These are phyloP conservation scores for Eupsilia transversa DNA, from an alignment of 2,888 invertebrate genomes.

Conservation along the genomic window DNA sequence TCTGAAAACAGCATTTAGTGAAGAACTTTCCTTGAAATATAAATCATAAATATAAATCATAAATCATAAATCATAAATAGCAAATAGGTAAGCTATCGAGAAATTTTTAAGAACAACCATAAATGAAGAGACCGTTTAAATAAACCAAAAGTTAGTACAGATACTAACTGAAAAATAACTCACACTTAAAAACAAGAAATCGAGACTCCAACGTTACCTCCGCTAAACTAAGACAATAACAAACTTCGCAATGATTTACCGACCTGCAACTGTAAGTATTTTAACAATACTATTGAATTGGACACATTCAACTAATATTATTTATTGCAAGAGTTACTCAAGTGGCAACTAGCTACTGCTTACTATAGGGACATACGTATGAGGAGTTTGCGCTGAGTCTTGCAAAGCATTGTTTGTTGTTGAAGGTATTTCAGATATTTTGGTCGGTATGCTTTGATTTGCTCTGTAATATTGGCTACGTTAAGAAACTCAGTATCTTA, in stretches of 20 bases:
- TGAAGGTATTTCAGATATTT: slow-evolving; percentile 30
- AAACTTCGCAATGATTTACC: slow-evolving; percentile 60
- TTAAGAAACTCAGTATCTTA: background rate
- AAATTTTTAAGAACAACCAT: no score
- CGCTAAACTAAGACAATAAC: slow-evolving; percentile 45
- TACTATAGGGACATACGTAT: slow-evolving; percentile 44
- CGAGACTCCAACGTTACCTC: slow-evolving; percentile 16
- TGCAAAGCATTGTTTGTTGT: slow-evolving; percentile 54
- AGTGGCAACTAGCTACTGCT: slow-evolving; percentile 59
- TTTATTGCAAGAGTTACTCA: slow-evolving; percentile 75
- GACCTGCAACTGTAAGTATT: slow-evolving; percentile 66
- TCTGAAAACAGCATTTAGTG: background rate
- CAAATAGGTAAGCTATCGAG: no score
- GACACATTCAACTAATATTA: slow-evolving; percentile 75
- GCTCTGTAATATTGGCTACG: background rate
- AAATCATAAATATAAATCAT: no score
- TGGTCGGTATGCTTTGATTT: slow-evolving; percentile 22
- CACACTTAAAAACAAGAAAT: slow-evolving; percentile 18
- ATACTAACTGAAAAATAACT: background rate
- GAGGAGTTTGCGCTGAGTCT: slow-evolving; percentile 18
- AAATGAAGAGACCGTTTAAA: no score
- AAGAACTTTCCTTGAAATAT: no score
- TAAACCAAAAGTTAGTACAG: no score
- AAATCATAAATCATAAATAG: no score
- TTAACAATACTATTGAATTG: slow-evolving; percentile 75